Evolutionary conservation across 2,888 invertebrate species (phyloP).

Genomic region (Limnephilus rhombicus): DNA sequence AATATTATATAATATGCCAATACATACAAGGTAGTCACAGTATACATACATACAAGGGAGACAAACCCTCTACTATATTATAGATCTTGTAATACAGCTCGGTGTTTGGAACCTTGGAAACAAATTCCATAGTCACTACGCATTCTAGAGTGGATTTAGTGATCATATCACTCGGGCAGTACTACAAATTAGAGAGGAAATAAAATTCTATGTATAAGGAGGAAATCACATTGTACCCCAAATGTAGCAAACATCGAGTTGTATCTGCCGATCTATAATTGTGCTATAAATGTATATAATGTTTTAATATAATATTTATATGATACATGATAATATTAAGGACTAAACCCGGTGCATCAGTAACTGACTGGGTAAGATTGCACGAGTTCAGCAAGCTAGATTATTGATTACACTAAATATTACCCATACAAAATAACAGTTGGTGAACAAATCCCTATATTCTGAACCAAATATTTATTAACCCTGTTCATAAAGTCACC

Average conservation of each 20-base stretch:
- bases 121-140: not conserved
- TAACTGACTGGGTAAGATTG: constrained; percentile 31
- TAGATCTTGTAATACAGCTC: not conserved
- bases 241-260: not conserved
- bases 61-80: constrained; percentile 18
- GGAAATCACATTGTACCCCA: not conserved
- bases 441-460: not conserved
- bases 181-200: not conserved
- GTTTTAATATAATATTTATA: constrained; percentile 25
- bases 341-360: not conserved
- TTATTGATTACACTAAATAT: constrained; percentile 44
- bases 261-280: not conserved
- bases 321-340: constrained; percentile 36
- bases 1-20: not conserved
- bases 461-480: not conserved
- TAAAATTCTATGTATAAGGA: not conserved
- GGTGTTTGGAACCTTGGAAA: not conserved
- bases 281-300: constrained; percentile 2
- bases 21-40: constrained; percentile 34
- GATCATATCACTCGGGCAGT: not conserved
- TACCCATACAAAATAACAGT: constrained; percentile 44
- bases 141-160: not conserved
- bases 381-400: constrained; percentile 36
- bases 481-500: constrained; percentile 47
- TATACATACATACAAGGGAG: constrained; percentile 2